phyloP scores from a whole-genome alignment of 2,797 vertebrate species.

The Austrolebias charrua region DNA sequence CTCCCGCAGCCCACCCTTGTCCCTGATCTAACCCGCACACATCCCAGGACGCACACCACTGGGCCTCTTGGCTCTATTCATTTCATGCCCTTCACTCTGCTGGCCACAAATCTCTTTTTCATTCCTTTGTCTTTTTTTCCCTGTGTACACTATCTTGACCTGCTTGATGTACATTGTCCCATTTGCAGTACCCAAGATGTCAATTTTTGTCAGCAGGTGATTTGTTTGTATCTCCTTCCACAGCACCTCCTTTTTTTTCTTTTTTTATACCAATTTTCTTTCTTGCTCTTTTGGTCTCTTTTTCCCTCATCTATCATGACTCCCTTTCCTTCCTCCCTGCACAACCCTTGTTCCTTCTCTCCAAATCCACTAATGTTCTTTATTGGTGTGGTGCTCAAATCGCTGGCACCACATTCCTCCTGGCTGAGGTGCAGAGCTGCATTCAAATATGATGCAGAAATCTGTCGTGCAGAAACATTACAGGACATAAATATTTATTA shows the following conservation, averaged over 20 bases:
- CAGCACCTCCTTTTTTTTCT: slow-evolving; percentile 45
- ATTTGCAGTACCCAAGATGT: slow-evolving; percentile 54
- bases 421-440: slow-evolving; percentile 60
- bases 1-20: slow-evolving; percentile 34
- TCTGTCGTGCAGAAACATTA: slow-evolving; percentile 78
- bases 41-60: slow-evolving; percentile 64
- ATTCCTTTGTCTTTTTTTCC: slow-evolving; percentile 53
- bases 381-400: slow-evolving; percentile 50
- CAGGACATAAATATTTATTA: slow-evolving; percentile 80
- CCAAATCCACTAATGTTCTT: slow-evolving; percentile 59
- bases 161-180: slow-evolving; percentile 47
- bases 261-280: slow-evolving; percentile 44
- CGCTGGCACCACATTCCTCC: slow-evolving; percentile 65
- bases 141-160: slow-evolving; percentile 53
- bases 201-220: slow-evolving; percentile 51
- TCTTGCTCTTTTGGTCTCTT: slow-evolving; percentile 15
- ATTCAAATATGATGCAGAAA: slow-evolving; percentile 74
- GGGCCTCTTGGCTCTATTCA: slow-evolving; percentile 62
- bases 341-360: slow-evolving; percentile 34
- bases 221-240: slow-evolving; percentile 65
- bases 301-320: slow-evolving; percentile 25
- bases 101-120: slow-evolving; percentile 63
- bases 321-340: slow-evolving; percentile 14
- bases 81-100: slow-evolving; percentile 76
- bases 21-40: slow-evolving; percentile 47